These are phyloP conservation scores for Eumacrocentrus americanus DNA, from an alignment of 2,888 invertebrate genomes.

Conservation along the genomic window DNA sequence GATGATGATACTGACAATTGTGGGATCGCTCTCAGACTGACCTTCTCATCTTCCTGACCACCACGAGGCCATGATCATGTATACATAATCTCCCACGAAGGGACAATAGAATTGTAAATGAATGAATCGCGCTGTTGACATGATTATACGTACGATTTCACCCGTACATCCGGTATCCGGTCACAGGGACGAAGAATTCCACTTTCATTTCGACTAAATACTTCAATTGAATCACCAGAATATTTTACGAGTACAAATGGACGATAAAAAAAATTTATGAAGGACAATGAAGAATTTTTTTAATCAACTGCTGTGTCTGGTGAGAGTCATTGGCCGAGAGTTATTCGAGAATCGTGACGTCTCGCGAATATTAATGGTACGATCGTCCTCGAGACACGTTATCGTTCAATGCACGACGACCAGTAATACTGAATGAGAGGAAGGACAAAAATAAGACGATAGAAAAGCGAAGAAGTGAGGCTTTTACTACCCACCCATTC, in stretches of 20 bases:
- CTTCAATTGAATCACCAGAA: not conserved
- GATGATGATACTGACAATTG: constrained; percentile 3
- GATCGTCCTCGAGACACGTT: constrained; percentile 28
- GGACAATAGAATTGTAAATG: constrained; percentile 17
- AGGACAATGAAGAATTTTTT: too few species aligned
- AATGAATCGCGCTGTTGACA: constrained; percentile 9
- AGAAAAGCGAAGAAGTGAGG: not conserved
- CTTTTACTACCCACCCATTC: constrained; percentile 7
- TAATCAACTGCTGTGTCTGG: too few species aligned
- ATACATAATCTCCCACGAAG: not conserved
- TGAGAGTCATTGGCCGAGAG: constrained; percentile 26
- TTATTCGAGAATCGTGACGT: constrained; percentile 29
- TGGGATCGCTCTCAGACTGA: not conserved
- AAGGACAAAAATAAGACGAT: constrained; percentile 10
- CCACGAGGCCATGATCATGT: not conserved
- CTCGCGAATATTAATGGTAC: constrained; percentile 32
- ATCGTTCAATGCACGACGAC: constrained; percentile 10
- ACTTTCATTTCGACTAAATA: constrained; percentile 32
- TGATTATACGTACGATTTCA: constrained; percentile 16
- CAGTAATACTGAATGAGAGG: constrained; percentile 23
- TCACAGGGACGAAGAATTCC: constrained; percentile 35
- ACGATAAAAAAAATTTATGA: too few species aligned
- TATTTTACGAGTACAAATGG: not conserved
- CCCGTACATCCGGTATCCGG: constrained; percentile 50
- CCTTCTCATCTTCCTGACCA: constrained; percentile 12